These are phyloP conservation scores for Sebastolobus altivelis DNA, from an alignment of 2,797 vertebrate species.

Conservation along the genomic window DNA sequence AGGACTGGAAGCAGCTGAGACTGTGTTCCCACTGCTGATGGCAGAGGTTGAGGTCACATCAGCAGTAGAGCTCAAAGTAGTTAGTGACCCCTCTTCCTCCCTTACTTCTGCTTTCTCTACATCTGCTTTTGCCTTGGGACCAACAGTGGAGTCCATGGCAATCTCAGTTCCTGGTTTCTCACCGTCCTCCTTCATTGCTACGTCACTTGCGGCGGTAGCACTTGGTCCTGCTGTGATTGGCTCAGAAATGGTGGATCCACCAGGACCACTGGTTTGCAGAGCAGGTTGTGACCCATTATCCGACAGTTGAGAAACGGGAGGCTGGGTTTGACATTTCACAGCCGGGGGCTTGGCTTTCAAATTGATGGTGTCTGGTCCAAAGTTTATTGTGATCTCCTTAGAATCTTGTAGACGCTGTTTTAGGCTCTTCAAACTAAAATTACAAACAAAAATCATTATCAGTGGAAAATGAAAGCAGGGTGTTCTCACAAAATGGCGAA, in stretches of 20 bases:
- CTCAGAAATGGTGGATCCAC: background rate
- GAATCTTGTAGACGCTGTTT: constrained; percentile 36
- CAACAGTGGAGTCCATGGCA: rapidly evolving
- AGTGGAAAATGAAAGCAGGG: background rate
- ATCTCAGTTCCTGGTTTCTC: background rate
- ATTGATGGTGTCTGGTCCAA: rapidly evolving
- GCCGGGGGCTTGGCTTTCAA: background rate
- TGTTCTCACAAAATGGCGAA: background rate
- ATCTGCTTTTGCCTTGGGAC: background rate
- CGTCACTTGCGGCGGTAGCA: background rate
- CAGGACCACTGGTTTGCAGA: background rate
- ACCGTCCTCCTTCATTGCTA: background rate
- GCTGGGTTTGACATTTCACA: background rate
- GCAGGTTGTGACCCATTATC: background rate
- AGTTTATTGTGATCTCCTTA: background rate
- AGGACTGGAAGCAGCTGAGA: background rate
- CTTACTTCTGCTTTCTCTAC: background rate
- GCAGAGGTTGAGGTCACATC: background rate
- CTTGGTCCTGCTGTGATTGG: background rate
- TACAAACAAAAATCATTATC: background rate
- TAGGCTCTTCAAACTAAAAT: constrained; percentile 40
- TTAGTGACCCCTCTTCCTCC: background rate
- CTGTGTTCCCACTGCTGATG: background rate
- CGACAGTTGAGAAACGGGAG: background rate
- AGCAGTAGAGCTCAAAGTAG: background rate